phyloP scores from a whole-genome alignment of 2,888 invertebrate species.

The Campoplex nolae region DNA sequence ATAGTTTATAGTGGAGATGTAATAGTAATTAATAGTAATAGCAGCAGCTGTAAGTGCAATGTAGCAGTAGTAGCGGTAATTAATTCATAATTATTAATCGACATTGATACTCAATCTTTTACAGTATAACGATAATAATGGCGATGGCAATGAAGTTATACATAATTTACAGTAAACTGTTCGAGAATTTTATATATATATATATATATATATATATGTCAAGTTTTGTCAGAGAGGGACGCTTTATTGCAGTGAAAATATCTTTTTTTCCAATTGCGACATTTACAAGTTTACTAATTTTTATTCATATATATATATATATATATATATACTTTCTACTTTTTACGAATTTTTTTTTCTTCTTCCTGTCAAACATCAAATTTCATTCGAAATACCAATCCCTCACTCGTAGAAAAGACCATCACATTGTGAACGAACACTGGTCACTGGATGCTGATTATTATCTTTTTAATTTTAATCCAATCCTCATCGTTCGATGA shows the following conservation, averaged over 20 bases:
- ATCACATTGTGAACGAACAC: slow-evolving; percentile 46
- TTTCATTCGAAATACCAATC: slow-evolving; percentile 19
- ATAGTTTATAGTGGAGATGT: slow-evolving; percentile 59
- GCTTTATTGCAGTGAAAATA: slow-evolving; percentile 70
- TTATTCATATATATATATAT: slow-evolving; percentile 31
- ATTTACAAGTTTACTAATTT: slow-evolving; percentile 68
- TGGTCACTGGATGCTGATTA: slow-evolving; percentile 9
- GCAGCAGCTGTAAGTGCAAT: slow-evolving; percentile 62
- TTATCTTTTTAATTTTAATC: slow-evolving; percentile 2
- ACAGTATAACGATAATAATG: slow-evolving; percentile 63
- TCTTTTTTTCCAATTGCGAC: slow-evolving; percentile 64
- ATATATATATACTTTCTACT: slow-evolving; percentile 39
- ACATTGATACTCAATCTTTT: slow-evolving; percentile 66
- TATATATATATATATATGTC: slow-evolving; percentile 2
- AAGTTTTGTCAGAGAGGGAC: slow-evolving; percentile 46
- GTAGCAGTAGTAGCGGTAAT: slow-evolving; percentile 66
- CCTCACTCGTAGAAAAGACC: slow-evolving; percentile 20
- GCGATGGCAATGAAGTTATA: slow-evolving; percentile 62
- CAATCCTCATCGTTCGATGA: slow-evolving; percentile 23
- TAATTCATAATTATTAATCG: slow-evolving; percentile 59
- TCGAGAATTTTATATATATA: slow-evolving; percentile 34
- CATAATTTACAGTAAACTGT: slow-evolving; percentile 58
- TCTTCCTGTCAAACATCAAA: slow-evolving; percentile 5
- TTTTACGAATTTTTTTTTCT: slow-evolving; percentile 33
- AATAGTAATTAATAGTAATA: slow-evolving; percentile 59